phyloP scores from a whole-genome alignment of 2,888 invertebrate genomes.

The Pseudeuparius sepicola region DNA sequence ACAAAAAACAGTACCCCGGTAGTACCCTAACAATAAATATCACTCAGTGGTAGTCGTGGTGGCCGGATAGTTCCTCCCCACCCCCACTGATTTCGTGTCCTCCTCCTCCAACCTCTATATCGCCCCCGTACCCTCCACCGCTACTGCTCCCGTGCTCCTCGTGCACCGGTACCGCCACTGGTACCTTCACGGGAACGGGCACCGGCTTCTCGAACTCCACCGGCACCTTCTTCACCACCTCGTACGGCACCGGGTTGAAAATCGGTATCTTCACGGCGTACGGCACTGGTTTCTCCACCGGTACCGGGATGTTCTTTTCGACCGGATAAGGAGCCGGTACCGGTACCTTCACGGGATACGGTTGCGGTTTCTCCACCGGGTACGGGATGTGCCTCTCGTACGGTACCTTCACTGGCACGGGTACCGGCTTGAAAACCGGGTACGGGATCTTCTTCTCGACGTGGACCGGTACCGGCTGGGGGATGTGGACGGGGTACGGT shows the following conservation, averaged over 20 bases:
- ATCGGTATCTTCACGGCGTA: constrained; percentile 49
- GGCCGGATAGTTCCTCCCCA: constrained; percentile 15
- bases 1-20: constrained; percentile 22
- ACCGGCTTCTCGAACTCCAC: constrained; percentile 62
- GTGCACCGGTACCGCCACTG: constrained; percentile 31
- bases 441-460: constrained; percentile 68
- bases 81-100: constrained; percentile 22
- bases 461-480: constrained; percentile 57
- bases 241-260: constrained; percentile 55
- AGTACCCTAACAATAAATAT: constrained; percentile 16
- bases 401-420: constrained; percentile 59
- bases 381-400: constrained; percentile 61
- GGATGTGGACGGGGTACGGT: constrained; percentile 58
- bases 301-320: constrained; percentile 53
- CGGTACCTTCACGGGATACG: constrained; percentile 63
- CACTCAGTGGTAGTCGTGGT: constrained; percentile 23
- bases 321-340: constrained; percentile 62
- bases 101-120: too few relatives aligned
- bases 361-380: constrained; percentile 69
- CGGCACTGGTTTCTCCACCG: constrained; percentile 59
- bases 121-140: constrained; percentile 14
- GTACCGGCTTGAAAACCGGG: constrained; percentile 60
- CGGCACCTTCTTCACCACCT: constrained; percentile 49
- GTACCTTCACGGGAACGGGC: constrained; percentile 43
- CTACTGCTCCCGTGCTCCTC: constrained; percentile 34